phyloP scores from a whole-genome alignment of 92 coral and sea anemone species.

The Phenganax marumi region DNA sequence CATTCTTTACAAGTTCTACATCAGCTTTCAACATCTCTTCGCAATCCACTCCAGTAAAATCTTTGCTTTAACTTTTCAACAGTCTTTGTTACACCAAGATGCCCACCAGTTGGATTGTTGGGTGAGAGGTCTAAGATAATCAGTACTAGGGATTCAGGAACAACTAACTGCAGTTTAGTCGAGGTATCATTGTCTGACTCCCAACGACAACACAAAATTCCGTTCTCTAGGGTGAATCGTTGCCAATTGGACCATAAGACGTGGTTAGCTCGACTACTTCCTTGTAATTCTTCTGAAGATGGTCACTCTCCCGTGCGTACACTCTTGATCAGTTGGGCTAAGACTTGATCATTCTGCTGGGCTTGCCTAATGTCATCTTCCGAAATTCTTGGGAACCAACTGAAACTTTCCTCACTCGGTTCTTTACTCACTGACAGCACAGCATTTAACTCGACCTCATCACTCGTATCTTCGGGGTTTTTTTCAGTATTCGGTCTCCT shows the following conservation, averaged over 20 bases:
- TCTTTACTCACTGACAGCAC: slow-evolving; percentile 10
- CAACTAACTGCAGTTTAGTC: not conserved
- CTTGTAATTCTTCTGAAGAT: not conserved
- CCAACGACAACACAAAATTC: slow-evolving; percentile 3
- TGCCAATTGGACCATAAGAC: not conserved
- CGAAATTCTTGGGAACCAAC: not conserved
- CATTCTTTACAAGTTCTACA: slow-evolving; percentile 21
- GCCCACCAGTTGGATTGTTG: not conserved
- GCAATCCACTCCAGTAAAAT: slow-evolving; percentile 18
- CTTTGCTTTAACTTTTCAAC: not conserved
- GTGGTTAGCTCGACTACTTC: slow-evolving; percentile 7
- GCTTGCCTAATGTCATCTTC: not conserved
- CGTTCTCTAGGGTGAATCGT: not conserved
- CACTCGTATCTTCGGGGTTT: not conserved
- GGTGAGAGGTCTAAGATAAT: slow-evolving; percentile 3
- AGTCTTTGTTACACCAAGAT: slow-evolving; percentile 21
- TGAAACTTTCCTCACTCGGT: not conserved
- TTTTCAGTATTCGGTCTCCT: not conserved
- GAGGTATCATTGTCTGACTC: not conserved
- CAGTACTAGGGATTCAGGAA: slow-evolving; percentile 2
- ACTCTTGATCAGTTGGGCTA: not conserved
- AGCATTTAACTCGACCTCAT: not conserved
- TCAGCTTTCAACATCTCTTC: not conserved
- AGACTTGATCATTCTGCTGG: not conserved
- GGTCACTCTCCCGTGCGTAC: not conserved